Evolutionary conservation across 2,888 invertebrate genomes (phyloP).

Genomic region (Heliconius erato): DNA sequence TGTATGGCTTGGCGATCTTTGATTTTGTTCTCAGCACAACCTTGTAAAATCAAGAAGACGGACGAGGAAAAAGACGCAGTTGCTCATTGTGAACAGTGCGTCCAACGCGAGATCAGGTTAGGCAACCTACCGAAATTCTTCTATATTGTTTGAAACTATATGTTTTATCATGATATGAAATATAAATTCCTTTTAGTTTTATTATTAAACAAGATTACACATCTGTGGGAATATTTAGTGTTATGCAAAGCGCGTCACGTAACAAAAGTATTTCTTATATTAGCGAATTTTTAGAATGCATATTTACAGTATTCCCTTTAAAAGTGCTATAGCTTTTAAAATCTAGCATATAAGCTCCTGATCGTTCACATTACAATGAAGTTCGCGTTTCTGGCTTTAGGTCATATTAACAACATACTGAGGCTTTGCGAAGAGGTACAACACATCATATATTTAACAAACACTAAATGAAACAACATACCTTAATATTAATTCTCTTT

Average conservation of each 20-base stretch:
- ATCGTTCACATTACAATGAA: constrained; percentile 6
- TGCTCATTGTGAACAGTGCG: constrained; percentile 68
- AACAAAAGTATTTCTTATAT: constrained; percentile 21
- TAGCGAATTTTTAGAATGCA: constrained; percentile 47
- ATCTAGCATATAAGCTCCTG: constrained; percentile 3
- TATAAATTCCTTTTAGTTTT: background rate
- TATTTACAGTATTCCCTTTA: constrained; percentile 24
- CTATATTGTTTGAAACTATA: constrained; percentile 40
- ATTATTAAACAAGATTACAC: background rate
- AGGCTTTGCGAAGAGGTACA: constrained; percentile 29
- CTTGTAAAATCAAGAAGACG: constrained; percentile 69
- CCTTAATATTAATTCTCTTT: background rate
- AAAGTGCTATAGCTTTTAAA: constrained; percentile 31
- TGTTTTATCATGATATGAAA: background rate
- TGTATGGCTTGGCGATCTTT: constrained; percentile 78
- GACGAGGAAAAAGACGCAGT: constrained; percentile 62
- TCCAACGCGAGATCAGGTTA: constrained; percentile 74
- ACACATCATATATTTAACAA: constrained; percentile 5
- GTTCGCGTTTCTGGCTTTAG: constrained; percentile 20
- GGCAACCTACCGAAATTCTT: constrained; percentile 52
- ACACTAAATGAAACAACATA: background rate
- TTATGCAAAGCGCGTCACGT: constrained; percentile 44
- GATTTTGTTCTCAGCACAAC: constrained; percentile 80
- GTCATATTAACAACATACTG: constrained; percentile 8
- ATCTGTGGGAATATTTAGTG: constrained; percentile 23